phyloP scores from a whole-genome alignment of 2,888 invertebrate species.

The Ophioninae sp. region DNA sequence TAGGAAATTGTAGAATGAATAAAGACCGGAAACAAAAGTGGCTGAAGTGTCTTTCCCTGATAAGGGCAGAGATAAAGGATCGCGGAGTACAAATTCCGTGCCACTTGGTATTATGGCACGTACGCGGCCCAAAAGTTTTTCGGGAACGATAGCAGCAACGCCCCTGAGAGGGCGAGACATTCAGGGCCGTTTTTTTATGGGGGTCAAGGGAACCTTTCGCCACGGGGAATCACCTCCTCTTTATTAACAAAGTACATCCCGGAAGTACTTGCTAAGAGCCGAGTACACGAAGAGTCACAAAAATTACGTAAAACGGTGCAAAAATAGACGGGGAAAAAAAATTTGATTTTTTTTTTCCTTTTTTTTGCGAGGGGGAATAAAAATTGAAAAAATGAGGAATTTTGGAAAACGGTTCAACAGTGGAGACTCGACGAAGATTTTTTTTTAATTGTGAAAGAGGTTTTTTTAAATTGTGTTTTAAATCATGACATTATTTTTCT shows the following conservation, averaged over 20 bases:
- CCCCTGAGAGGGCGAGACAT: constrained; percentile 62
- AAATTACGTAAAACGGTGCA: too few species aligned
- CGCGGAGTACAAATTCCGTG: constrained; percentile 23
- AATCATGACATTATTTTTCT: too few species aligned
- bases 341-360: too few species aligned
- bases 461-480: too few species aligned
- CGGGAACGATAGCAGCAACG: constrained; percentile 25
- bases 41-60: constrained; percentile 56
- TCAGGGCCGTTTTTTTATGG: constrained; percentile 74
- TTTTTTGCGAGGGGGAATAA: too few species aligned
- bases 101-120: constrained; percentile 2
- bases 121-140: constrained; percentile 41
- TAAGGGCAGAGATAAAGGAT: constrained; percentile 20
- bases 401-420: too few species aligned
- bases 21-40: constrained; percentile 26
- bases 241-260: constrained; percentile 65
- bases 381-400: too few species aligned
- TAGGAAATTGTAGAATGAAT: not conserved
- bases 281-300: too few species aligned
- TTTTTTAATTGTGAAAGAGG: too few species aligned
- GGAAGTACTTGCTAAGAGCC: too few species aligned
- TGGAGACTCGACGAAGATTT: too few species aligned
- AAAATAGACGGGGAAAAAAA: too few species aligned
- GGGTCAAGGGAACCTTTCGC: constrained; percentile 75
- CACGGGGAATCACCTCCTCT: constrained; percentile 62